A percentile compares a stretch with the other conserved stretches of the same genome.
phyloP scores from a whole-genome alignment of 2,888 invertebrate genomes.

The Trissolcus japonicus region DNA sequence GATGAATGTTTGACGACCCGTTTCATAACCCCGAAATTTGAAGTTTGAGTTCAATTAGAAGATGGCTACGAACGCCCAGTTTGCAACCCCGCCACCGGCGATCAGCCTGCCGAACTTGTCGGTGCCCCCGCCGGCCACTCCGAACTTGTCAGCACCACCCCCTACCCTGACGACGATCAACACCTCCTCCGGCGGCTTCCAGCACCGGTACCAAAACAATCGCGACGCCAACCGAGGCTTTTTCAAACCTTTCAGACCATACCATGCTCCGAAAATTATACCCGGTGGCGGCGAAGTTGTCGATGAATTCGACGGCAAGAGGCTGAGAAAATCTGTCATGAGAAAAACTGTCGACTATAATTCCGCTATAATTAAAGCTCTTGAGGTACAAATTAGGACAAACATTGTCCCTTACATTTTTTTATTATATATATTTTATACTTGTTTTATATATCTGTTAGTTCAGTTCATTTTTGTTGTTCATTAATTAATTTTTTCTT shows the following conservation, averaged over 20 bases:
- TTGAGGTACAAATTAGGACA: conserved; percentile 82
- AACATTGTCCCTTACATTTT: no score
- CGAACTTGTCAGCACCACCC: conserved; percentile 75
- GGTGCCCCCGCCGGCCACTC: conserved; percentile 72
- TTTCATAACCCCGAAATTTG: conserved; percentile 2
- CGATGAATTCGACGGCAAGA: conserved; percentile 96
- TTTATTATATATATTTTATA: no score
- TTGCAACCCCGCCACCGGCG: conserved; percentile 68
- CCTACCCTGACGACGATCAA: conserved; percentile 74
- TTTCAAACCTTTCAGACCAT: conserved; percentile 77
- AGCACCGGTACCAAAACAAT: conserved; percentile 69
- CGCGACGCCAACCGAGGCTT: conserved; percentile 73
- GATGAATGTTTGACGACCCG: neutral
- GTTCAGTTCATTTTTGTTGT: no score
- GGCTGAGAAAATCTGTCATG: conserved; percentile 96
- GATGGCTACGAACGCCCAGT: conserved; percentile 71
- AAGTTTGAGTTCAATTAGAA: conserved; percentile 9
- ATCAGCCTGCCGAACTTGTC: conserved; percentile 77
- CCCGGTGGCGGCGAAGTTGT: conserved; percentile 72
- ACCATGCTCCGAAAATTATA: conserved; percentile 74
- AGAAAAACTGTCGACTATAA: conserved; percentile 99
- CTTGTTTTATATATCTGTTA: no score
- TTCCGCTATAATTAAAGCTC: conserved; percentile 92
- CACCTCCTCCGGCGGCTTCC: conserved; percentile 68
- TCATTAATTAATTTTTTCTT: no score